A percentile compares a stretch with the other conserved stretches of the same genome.
phyloP scores from a whole-genome alignment of 2,797 vertebrate species.

The Mastacembelus armatus region DNA sequence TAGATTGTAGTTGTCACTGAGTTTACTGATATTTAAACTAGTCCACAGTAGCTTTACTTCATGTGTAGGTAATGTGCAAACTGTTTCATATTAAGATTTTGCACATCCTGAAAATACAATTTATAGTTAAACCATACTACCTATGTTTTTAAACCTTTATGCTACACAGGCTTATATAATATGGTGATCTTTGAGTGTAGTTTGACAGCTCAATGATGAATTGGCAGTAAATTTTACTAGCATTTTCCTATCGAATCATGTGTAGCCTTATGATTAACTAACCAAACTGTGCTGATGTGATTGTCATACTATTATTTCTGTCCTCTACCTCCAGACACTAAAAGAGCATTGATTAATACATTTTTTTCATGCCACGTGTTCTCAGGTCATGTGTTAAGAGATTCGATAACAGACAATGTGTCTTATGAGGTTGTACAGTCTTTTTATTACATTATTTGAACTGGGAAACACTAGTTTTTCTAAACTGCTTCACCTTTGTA shows the following conservation, averaged over 20 bases:
- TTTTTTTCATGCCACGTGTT: neutral
- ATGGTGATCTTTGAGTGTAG: neutral
- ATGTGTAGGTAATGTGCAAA: neutral
- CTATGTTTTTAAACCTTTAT: neutral
- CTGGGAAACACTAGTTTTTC: neutral
- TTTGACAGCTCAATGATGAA: neutral
- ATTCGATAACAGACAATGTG: neutral
- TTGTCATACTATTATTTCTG: neutral
- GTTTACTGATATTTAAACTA: neutral
- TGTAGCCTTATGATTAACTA: neutral
- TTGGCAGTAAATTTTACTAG: no score
- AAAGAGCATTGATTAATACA: neutral
- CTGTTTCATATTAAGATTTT: neutral
- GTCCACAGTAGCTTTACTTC: neutral
- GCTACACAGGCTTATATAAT: neutral
- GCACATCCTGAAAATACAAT: neutral
- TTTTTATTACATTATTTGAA: constrained; percentile 10
- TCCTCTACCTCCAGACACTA: constrained; percentile 5
- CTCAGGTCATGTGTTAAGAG: constrained; percentile 9
- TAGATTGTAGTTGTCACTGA: neutral
- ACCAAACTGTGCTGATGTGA: neutral
- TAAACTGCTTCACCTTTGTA: constrained; percentile 3
- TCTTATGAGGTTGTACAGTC: neutral
- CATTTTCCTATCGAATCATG: neutral
- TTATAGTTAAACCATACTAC: no score